Percentiles rank a stretch among this genome's conserved stretches.
Evolutionary conservation across 2,888 invertebrate species (phyloP).

Genomic region (Ceriagrion tenellum): DNA sequence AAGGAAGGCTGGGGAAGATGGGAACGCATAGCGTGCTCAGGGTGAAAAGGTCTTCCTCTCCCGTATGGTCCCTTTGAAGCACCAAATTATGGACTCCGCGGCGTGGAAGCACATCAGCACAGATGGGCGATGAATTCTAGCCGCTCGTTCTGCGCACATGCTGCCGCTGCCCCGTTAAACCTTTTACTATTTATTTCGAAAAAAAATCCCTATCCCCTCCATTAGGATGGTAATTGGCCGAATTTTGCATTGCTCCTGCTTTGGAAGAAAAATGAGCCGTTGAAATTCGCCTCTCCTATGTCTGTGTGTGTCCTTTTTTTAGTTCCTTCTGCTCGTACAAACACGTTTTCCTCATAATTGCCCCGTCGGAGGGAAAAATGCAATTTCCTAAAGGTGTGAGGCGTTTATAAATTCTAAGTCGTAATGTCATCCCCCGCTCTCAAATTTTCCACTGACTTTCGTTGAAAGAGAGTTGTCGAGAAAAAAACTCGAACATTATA

Average conservation of each 20-base stretch:
- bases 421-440: background rate
- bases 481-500: background rate
- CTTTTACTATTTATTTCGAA: background rate
- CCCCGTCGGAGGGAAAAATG: background rate
- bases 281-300: background rate
- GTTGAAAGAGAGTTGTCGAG: background rate
- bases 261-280: background rate
- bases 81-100: slow-evolving; percentile 6
- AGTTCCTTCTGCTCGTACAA: background rate
- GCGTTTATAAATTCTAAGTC: background rate
- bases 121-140: background rate
- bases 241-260: background rate
- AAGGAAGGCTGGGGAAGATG: background rate
- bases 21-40: background rate
- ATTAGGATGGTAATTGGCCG: background rate
- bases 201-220: background rate
- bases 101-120: background rate
- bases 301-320: too few relatives aligned
- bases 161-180: background rate
- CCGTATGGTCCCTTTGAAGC: background rate
- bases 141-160: background rate
- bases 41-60: background rate
- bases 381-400: background rate
- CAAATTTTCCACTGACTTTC: background rate
- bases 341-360: background rate